Evolutionary conservation across 2,113 vertebrate genomes (phyloP), one percentile per base, ranked within the genome.

Genomic region (Rhinichthys klamathensis): DNA sequence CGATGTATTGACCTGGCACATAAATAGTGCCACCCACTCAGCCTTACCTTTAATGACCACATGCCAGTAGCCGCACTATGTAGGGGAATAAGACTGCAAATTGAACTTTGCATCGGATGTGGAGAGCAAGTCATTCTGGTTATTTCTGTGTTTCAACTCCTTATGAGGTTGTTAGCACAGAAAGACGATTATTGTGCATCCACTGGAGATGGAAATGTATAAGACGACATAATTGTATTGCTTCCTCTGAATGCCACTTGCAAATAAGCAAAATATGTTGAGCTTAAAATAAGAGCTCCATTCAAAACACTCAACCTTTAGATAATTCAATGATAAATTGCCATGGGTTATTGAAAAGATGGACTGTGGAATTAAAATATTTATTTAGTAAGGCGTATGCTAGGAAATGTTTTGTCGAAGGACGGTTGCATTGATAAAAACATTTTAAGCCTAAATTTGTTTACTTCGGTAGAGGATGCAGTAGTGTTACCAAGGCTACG

Each of bases 41-140:
- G 74, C 49, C 60, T 77, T 76, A 77, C 83, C 63, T 84, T 84
- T 63, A 84, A 76, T 60, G 73, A 65, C 60, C 61, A 54, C 32
- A 63, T 84, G 32, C 27, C 46, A 77, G 75, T 49, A 27, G 13
- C 18, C 56, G 6, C 41, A 74, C 41, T 49, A 69, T 41, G 73
- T 51, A 67, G 46, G 73, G 18, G 72, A 73, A 83, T 67, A 25
- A 30, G 13, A 27, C 54, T 60, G 32, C 76, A 79, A 60, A 79
- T 79, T 60, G 21, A 60, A 79, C 54, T 60, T 58, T 77, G 49
- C 51, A 77, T 77, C 51, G 35, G 21, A 79, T 79, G 77, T 61
- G 32, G 21, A n/a, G 18, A 78, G 32, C 30, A 58, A 58, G 10
- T 56, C 10, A 35, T 58, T 35, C 18, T 35, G 12, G 12, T 6